phyloP scores from a whole-genome alignment of 2,888 invertebrate genomes.

The Hypena proboscidalis region DNA sequence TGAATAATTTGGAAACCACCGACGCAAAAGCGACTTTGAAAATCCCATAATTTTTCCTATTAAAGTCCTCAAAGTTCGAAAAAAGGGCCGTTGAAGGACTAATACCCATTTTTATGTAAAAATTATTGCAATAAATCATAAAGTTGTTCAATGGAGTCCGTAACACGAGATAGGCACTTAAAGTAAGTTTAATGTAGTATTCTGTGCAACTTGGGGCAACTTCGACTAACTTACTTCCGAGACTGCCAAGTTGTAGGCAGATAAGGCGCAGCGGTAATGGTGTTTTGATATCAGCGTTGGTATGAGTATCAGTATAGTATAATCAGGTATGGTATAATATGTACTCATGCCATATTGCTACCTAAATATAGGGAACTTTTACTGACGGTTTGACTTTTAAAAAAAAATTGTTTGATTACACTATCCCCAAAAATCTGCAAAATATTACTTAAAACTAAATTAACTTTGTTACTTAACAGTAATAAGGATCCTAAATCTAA shows the following conservation, averaged over 20 bases:
- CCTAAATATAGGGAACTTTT: too few species aligned
- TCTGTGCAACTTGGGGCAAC: conserved; percentile 52
- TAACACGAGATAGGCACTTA: conserved; percentile 56
- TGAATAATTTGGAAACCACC: neutral
- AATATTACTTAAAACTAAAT: too few species aligned
- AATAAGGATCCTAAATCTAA: too few species aligned
- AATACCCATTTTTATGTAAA: conserved; percentile 46
- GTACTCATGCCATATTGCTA: too few species aligned
- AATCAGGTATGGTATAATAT: neutral
- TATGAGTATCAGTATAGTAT: neutral
- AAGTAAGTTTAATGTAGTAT: conserved; percentile 58
- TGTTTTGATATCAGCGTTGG: conserved; percentile 3
- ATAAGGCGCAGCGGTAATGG: conserved; percentile 27
- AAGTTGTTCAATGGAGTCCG: conserved; percentile 50
- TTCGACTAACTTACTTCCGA: conserved; percentile 24
- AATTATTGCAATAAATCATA: conserved; percentile 61
- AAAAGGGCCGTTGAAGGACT: conserved; percentile 35
- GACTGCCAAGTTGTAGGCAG: conserved; percentile 26
- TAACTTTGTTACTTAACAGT: too few species aligned
- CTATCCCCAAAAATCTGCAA: too few species aligned
- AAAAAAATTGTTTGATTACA: too few species aligned
- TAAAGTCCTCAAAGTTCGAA: conserved; percentile 23
- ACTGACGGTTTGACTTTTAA: too few species aligned
- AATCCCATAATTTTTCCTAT: conserved; percentile 9
- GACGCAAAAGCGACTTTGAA: neutral